Evolutionary conservation across 2,888 invertebrate species (phyloP), one percentile per base, ranked within the genome.

Genomic region (Ophraella communa): DNA sequence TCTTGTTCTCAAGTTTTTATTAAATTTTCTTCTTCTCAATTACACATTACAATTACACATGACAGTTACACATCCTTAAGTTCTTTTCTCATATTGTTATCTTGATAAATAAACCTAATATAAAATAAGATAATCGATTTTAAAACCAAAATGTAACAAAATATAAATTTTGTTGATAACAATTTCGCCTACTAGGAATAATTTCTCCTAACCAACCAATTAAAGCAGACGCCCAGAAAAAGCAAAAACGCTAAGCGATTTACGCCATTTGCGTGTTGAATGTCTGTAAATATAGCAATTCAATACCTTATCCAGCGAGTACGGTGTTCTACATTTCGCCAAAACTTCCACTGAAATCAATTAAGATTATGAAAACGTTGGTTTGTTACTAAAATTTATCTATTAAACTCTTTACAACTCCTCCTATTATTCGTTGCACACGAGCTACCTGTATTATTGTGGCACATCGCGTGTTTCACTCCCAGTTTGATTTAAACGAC

Each of bases 341-440:
- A 10, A 21, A 57, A 47, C 49, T 39, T 23, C 47, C 27, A 30
- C 27, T 39, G n/a, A 56, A 59, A 58, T 58, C 58, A 58, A 58
- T 58, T 58, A 47, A 49, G 24, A 20, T 49, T 39, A 51, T 51
- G 35, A 21, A 49, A 51, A 24, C 8, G 10, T 17, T 24, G 5
- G 35, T 14, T 39, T 4, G 35, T 39, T 35, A 39, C 8, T 14
- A 11, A 45, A 27, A 27, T 27, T n/a, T 45, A 57, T 57, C 42
- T 23, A 57, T 49, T 47, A 59, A 52, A 52, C 23, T 18, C 42
- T 27, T 49, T 58, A n/a, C n/a, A 42, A 59, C 60, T 42, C 44
- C 60, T 18, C 52, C 44, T 20, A 44, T 24, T 44, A 44, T 56
- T 62, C 33, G 18, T 17, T 57, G 47, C 56, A 23, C 21, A 23